Conservation (phyloP, 2,797 vertebrate species). For the Lutjanus argentimaculatus region DNA sequence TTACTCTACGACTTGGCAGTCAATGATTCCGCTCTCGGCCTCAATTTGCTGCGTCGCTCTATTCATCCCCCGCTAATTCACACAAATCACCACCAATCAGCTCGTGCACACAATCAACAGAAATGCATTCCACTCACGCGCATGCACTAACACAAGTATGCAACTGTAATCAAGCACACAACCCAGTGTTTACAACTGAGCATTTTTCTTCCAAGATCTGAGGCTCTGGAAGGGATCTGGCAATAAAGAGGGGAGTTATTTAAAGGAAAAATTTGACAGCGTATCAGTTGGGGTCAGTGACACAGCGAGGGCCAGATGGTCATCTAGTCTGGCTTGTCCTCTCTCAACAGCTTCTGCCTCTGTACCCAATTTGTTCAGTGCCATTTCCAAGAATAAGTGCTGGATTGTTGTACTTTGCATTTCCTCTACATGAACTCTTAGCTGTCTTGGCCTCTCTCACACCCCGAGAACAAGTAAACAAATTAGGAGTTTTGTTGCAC, state of each 20-base stretch:
- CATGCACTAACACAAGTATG: constrained; percentile 3
- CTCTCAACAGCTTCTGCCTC: constrained; percentile 26
- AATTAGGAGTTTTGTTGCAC: background rate
- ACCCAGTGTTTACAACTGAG: constrained; percentile 56
- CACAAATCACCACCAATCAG: constrained; percentile 51
- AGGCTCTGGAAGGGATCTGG: constrained; percentile 33
- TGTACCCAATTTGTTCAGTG: constrained; percentile 27
- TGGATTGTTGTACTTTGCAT: constrained; percentile 27
- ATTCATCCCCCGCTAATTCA: constrained; percentile 31
- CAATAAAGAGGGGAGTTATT: constrained; percentile 45
- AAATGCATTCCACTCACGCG: constrained; percentile 24
- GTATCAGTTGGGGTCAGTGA: constrained; percentile 58
- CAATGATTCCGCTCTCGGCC: background rate
- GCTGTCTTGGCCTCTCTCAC: constrained; percentile 13
- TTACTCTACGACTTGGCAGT: constrained; percentile 25
- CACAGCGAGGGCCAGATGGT: constrained; percentile 60
- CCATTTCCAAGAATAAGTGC: constrained; percentile 42
- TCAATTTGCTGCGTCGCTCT: constrained; percentile 28
- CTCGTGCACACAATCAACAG: constrained; percentile 20
- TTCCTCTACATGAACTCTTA: constrained; percentile 36
- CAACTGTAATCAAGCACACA: constrained; percentile 52
- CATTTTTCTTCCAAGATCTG: constrained; percentile 61
- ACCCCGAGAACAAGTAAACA: background rate
- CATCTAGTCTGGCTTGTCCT: constrained; percentile 48
- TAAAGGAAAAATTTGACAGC: constrained; percentile 32